A percentile compares a stretch with the other conserved stretches of the same genome.
These are phyloP conservation scores for Megaceryle alcyon DNA, from an alignment of 2,797 vertebrate genomes.

Conservation along the genomic window DNA sequence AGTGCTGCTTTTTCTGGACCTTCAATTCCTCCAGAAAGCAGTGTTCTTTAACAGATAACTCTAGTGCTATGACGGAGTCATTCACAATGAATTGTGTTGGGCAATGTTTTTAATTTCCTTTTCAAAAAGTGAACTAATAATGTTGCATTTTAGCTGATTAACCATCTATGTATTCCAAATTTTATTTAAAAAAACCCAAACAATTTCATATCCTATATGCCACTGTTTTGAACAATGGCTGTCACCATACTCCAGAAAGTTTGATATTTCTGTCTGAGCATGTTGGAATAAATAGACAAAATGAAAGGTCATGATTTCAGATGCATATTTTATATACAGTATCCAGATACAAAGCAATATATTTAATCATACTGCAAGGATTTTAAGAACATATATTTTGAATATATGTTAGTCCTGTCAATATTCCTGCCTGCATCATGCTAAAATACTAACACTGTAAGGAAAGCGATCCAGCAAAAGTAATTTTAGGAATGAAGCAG, in stretches of 20 bases:
- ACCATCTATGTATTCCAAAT: background rate
- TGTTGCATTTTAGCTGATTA: background rate
- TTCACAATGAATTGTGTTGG: background rate
- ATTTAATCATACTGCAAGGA: background rate
- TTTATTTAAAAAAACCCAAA: background rate
- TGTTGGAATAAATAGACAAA: background rate
- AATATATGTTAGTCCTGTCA: background rate
- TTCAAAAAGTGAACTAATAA: background rate
- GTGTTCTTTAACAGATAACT: background rate
- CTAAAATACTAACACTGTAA: background rate
- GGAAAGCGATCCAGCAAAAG: background rate
- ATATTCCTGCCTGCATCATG: background rate
- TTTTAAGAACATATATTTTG: background rate
- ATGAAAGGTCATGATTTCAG: background rate
- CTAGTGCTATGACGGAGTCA: no score
- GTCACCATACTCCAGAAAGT: background rate
- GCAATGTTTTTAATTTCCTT: background rate
- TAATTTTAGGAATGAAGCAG: constrained; percentile 35
- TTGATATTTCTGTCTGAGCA: background rate
- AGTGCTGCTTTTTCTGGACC: background rate
- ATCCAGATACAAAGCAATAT: background rate
- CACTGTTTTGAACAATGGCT: background rate
- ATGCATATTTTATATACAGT: background rate
- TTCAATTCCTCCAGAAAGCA: background rate
- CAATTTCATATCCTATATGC: background rate